Percentiles rank a stretch among this genome's conserved stretches.
phyloP scores from a whole-genome alignment of 2,888 invertebrate genomes.

The Nebria brevicollis region DNA sequence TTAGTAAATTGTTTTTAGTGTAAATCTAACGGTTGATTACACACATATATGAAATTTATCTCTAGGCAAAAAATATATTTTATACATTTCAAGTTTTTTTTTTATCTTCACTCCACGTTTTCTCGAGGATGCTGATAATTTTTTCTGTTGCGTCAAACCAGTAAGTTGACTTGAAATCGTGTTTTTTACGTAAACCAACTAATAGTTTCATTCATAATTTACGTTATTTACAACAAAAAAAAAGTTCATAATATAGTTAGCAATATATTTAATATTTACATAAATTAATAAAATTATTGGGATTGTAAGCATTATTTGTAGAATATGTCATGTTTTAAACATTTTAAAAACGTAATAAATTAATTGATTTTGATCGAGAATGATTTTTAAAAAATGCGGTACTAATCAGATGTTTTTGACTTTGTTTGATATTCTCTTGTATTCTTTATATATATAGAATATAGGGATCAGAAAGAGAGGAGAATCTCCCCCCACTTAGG shows the following conservation, averaged over 20 bases:
- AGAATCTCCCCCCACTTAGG: constrained; percentile 25
- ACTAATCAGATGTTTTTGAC: background rate
- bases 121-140: background rate
- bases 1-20: no score
- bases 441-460: background rate
- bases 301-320: background rate
- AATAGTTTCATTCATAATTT: background rate
- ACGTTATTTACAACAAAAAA: background rate
- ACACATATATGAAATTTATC: no score
- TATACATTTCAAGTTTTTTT: background rate
- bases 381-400: no score
- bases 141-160: background rate
- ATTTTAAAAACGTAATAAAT: no score
- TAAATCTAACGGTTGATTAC: no score
- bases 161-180: background rate
- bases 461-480: constrained; percentile 17
- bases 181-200: background rate
- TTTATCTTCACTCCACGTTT: background rate
- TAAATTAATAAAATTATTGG: background rate
- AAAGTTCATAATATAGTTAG: background rate
- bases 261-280: background rate
- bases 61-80: no score
- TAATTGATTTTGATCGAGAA: no score
- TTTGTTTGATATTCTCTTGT: background rate
- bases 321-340: background rate